Percentiles rank a stretch among this genome's conserved stretches.
phyloP scores from a whole-genome alignment of 1,140 invertebrate genomes.

The Parapsyche elsis region DNA sequence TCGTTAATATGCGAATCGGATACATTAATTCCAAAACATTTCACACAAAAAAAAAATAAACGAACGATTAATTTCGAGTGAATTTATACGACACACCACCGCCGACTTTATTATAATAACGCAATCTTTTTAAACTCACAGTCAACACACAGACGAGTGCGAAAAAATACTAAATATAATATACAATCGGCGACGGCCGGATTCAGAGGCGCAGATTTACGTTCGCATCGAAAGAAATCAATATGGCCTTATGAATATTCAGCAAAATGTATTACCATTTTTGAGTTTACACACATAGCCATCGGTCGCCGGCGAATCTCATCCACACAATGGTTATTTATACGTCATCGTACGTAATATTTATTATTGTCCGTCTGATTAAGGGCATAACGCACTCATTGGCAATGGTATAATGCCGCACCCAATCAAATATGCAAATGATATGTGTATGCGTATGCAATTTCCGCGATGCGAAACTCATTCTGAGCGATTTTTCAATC shows the following conservation, averaged over 20 bases:
- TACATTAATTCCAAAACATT: neutral
- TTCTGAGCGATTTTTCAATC: too few species aligned
- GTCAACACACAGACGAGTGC: neutral
- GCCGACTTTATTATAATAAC: neutral
- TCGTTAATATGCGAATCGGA: neutral
- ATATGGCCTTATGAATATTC: slow-evolving; percentile 49
- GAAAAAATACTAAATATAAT: neutral
- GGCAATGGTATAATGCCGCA: neutral
- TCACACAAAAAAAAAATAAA: neutral
- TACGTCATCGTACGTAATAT: neutral
- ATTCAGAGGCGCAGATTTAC: slow-evolving; percentile 38
- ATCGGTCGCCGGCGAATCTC: neutral
- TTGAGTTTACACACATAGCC: neutral
- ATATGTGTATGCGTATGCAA: neutral
- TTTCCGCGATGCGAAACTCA: too few species aligned
- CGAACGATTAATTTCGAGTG: neutral
- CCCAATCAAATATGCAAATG: neutral
- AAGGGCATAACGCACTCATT: slow-evolving; percentile 41
- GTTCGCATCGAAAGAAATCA: slow-evolving; percentile 43
- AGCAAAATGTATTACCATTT: slow-evolving; percentile 33
- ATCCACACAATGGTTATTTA: slow-evolving; percentile 30
- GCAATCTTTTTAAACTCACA: neutral
- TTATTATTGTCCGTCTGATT: slow-evolving; percentile 23
- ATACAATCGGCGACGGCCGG: neutral
- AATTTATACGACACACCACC: neutral